Base-by-base conservation (phyloP, 2,797 vertebrate genomes). In the Microctenopoma lineatum region DNA sequence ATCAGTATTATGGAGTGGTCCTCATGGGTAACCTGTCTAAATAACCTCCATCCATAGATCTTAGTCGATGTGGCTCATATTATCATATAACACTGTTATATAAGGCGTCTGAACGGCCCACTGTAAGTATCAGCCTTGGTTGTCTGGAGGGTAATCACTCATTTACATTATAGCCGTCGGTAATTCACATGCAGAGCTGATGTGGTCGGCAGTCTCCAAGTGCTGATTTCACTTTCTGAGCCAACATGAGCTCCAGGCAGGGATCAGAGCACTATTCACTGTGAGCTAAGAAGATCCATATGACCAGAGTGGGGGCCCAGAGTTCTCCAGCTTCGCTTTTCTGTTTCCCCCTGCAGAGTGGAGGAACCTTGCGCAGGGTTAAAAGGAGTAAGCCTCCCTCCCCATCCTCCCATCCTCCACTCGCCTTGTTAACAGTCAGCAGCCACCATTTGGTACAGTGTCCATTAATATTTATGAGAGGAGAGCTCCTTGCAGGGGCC, bases 391-490 rank as follows among this genome's bases (percentile, higher is more conserved):
- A 29, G 56, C 57, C 34, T 27, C 36, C 38, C 32, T 68, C 46
- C 18, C 36, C 38, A 26, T 68, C 42, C 18, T 68, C 46, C 18
- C 58, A 46, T 34, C 72, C 57, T 56, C 63, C 75, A 68, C 70
- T 68, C 47, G 38, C 73, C 73, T 77, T 70, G 65, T 86, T 86
- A 81, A 77, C 62, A 75, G 65, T 73, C 70, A 72, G 67, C 63
- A 77, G 76, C 74, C 84, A 9, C 73, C 72, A 57, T 79, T 81
- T 25, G 77, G 74, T 77, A 75, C 78, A 80, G 75, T 71, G 53
- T 12, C 60, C 81, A 83, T 92, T 84, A 87, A 92, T 91, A 90
- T 92, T 92, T 86, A 92, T 88, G 79, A 88, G 76, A 63, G 66
- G 68, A 75, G 65, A 80, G 77, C 51, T 75, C 57, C 70, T 80